Conservation (phyloP, 2,113 vertebrate genomes). For the Oxygymnocypris stewartii region DNA sequence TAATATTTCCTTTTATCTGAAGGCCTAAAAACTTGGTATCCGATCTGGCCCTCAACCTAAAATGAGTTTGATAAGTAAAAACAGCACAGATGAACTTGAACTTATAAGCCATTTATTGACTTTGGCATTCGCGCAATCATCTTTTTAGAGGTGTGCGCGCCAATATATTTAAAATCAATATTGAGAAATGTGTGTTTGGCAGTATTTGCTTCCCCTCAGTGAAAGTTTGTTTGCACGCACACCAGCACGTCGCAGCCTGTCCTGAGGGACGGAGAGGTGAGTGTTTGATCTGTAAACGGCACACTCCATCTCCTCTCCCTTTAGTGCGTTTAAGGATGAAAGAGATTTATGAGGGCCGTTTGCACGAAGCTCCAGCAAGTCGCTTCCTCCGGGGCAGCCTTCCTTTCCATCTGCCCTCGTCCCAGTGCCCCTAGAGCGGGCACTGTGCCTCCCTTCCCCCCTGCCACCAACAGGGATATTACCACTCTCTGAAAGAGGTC, state of each 20-base stretch:
- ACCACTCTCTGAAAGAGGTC: conserved; percentile 19
- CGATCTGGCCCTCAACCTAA: background rate
- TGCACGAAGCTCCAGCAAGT: conserved; percentile 44
- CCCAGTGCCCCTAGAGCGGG: conserved; percentile 18
- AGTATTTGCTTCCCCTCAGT: background rate
- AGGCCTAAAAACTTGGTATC: background rate
- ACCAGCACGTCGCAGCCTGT: conserved; percentile 2
- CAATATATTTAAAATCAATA: background rate
- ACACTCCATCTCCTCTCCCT: conserved; percentile 58
- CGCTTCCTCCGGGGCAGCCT: conserved; percentile 8
- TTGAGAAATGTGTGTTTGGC: background rate
- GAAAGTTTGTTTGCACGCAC: conserved; percentile 17
- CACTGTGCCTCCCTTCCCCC: conserved; percentile 35
- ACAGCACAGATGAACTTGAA: background rate
- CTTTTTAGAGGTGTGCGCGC: background rate
- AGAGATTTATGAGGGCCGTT: conserved; percentile 68
- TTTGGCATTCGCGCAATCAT: background rate
- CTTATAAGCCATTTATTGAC: background rate
- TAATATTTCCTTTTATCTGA: background rate
- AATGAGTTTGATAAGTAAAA: background rate
- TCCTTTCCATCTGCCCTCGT: conserved; percentile 5
- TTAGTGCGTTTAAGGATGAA: conserved; percentile 57
- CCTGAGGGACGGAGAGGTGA: conserved; percentile 41
- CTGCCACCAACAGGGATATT: conserved; percentile 26
- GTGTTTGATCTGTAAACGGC: conserved; percentile 66